Percentiles rank a stretch among this genome's conserved stretches.
Evolutionary conservation across 2,888 invertebrate species (phyloP).

Genomic region (Trimorus sp.): DNA sequence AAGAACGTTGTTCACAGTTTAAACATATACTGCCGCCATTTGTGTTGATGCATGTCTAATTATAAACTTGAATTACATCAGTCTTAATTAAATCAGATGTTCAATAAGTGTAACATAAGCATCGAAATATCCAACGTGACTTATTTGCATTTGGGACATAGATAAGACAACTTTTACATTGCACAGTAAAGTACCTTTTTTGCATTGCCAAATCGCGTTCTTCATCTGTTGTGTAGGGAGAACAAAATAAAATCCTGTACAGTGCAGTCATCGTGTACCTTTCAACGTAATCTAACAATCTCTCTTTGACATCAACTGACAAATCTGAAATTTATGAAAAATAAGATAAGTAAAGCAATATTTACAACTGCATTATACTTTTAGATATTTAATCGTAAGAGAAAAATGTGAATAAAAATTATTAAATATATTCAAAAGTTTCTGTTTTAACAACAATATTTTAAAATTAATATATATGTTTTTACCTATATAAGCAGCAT

Average conservation of each 20-base stretch:
- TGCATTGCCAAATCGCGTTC: constrained; percentile 97
- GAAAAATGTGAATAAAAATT: no score
- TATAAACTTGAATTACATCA: no score
- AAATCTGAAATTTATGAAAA: constrained; percentile 74
- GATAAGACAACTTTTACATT: neutral
- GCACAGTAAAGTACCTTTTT: constrained; percentile 83
- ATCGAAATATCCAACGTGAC: no score
- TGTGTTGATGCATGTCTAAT: no score
- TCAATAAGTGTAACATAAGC: no score
- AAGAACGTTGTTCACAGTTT: no score
- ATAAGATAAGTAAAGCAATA: neutral
- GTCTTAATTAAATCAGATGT: no score
- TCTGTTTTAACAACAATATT: neutral
- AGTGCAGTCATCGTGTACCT: constrained; percentile 95
- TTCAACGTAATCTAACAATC: constrained; percentile 95
- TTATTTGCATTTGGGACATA: no score
- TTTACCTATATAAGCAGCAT: constrained; percentile 84
- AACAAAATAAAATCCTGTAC: constrained; percentile 94
- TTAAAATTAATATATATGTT: neutral
- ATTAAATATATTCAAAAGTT: no score
- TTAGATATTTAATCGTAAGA: no score
- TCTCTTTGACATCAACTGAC: constrained; percentile 88
- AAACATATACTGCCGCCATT: no score
- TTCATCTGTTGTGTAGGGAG: constrained; percentile 94
- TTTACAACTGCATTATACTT: no score